A percentile compares a stretch with the other conserved stretches of the same genome.
phyloP scores from a whole-genome alignment of 2,888 invertebrate species.

The Acronicta psi region DNA sequence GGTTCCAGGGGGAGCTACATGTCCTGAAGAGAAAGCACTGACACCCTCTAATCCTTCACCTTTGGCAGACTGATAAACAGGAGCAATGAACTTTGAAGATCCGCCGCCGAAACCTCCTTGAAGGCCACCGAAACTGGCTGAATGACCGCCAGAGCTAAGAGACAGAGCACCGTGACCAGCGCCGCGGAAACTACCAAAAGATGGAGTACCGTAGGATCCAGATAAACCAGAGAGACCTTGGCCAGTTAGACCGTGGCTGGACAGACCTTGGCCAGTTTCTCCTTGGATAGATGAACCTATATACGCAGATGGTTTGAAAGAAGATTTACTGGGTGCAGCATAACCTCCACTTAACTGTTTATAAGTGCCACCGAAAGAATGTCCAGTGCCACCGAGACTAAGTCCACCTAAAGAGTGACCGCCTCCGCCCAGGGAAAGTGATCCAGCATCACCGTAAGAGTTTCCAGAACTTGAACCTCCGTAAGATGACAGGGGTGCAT shows the following conservation, averaged over 20 bases:
- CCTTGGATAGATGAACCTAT: conserved; percentile 78
- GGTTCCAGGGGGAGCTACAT: conserved; percentile 73
- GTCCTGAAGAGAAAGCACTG: conserved; percentile 76
- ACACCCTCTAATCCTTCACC: conserved; percentile 73
- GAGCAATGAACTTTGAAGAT: conserved; percentile 73
- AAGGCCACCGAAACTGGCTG: conserved; percentile 70
- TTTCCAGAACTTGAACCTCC: conserved; percentile 67
- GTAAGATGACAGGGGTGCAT: conserved; percentile 62
- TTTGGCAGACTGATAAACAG: conserved; percentile 73
- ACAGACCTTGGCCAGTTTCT: conserved; percentile 72
- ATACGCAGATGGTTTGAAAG: conserved; percentile 85
- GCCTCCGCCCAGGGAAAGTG: conserved; percentile 54
- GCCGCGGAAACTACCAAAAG: conserved; percentile 66
- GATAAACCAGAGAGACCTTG: conserved; percentile 71
- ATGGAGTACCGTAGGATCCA: conserved; percentile 70
- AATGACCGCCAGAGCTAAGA: conserved; percentile 40
- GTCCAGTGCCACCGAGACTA: conserved; percentile 54
- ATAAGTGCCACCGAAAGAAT: conserved; percentile 69
- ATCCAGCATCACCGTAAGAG: conserved; percentile 52
- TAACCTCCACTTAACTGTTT: conserved; percentile 71
- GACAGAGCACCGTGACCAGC: conserved; percentile 62
- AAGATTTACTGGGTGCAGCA: conserved; percentile 71
- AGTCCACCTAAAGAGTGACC: conserved; percentile 64
- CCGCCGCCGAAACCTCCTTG: conserved; percentile 71
- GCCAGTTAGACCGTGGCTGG: conserved; percentile 61